Evolutionary conservation across 2,888 invertebrate genomes (phyloP).

Genomic region (Machimus rusticus): DNA sequence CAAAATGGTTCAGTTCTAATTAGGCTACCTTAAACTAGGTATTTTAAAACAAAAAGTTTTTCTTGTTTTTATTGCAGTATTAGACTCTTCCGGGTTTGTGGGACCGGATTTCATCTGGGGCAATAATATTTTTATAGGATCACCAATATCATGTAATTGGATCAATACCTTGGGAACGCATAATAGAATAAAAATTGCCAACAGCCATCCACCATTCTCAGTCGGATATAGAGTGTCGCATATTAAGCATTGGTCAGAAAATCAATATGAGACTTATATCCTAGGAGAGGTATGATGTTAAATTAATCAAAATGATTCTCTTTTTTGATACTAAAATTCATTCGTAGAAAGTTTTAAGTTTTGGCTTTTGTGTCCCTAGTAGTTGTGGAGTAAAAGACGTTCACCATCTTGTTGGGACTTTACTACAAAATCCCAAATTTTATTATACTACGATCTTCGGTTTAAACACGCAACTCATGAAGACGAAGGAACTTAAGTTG

Average conservation of each 20-base stretch:
- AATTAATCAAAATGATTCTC: not conserved
- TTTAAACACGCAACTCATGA: slow-evolving; percentile 39
- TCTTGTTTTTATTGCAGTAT: slow-evolving; percentile 24
- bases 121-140: slow-evolving; percentile 44
- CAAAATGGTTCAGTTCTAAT: too few relatives aligned
- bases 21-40: too few relatives aligned
- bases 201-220: slow-evolving; percentile 27
- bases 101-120: slow-evolving; percentile 45
- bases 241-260: slow-evolving; percentile 41
- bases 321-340: not conserved
- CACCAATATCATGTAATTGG: slow-evolving; percentile 39
- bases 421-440: slow-evolving; percentile 42
- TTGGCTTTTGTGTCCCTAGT: slow-evolving; percentile 48
- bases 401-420: slow-evolving; percentile 14
- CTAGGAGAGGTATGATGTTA: slow-evolving; percentile 24
- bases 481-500: slow-evolving; percentile 47
- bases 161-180: not conserved
- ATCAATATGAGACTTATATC: slow-evolving; percentile 32
- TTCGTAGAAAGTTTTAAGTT: slow-evolving; percentile 46
- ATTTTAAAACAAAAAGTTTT: not conserved
- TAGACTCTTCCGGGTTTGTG: slow-evolving; percentile 42
- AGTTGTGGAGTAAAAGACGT: slow-evolving; percentile 44
- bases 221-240: slow-evolving; percentile 38
- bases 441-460: slow-evolving; percentile 38
- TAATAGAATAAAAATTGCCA: not conserved